These are phyloP conservation scores for Andrena dorsata DNA, from an alignment of 2,888 invertebrate genomes.

Conservation along the genomic window DNA sequence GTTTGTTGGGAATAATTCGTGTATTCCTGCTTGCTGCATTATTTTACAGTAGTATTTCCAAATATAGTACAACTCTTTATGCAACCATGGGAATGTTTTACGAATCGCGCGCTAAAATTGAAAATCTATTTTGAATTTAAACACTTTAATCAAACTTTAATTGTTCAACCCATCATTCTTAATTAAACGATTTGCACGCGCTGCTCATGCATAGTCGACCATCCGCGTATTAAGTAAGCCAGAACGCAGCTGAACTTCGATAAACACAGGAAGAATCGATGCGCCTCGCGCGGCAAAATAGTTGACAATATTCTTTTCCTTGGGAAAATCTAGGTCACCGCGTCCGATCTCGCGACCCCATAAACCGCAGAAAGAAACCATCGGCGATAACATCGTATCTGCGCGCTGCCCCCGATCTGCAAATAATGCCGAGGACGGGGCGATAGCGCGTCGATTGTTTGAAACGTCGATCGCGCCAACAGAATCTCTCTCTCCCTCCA, in stretches of 20 bases:
- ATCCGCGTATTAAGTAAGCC: no score
- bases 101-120: no score
- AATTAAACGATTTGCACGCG: no score
- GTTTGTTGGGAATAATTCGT: no score
- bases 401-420: conserved; percentile 57
- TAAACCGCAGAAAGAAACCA: conserved; percentile 30
- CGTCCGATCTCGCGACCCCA: conserved; percentile 29
- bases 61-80: no score
- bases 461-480: neutral
- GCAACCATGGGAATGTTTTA: no score
- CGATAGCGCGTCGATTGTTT: conserved; percentile 63
- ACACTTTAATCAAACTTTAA: no score
- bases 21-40: no score
- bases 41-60: no score
- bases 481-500: neutral
- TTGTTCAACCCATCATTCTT: no score
- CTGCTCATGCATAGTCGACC: no score
- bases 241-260: neutral
- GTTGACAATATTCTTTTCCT: neutral
- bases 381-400: conserved; percentile 52
- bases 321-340: conserved; percentile 7
- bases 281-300: neutral
- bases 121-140: no score
- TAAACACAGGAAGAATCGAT: neutral
- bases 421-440: conserved; percentile 62